Percentiles rank a stretch among this genome's conserved stretches.
Evolutionary conservation across 2,113 vertebrate genomes (phyloP).

Genomic region (Loxodonta africana): DNA sequence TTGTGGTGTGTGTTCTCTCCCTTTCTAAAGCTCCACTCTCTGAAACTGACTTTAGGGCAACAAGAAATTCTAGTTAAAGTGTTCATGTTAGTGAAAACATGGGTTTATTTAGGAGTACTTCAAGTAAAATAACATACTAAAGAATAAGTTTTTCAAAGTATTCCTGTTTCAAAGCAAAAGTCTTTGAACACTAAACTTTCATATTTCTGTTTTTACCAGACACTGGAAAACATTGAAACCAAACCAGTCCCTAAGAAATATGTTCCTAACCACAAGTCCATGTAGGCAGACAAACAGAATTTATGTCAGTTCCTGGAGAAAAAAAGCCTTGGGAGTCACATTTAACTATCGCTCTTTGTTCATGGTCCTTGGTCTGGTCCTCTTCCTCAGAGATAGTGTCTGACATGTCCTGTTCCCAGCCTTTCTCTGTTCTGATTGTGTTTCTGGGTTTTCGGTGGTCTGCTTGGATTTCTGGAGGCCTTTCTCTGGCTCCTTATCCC

Average conservation of each 20-base stretch:
- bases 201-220: slow-evolving; percentile 82
- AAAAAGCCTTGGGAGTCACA: slow-evolving; percentile 52
- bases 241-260: slow-evolving; percentile 86
- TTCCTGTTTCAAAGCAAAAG: slow-evolving; percentile 53
- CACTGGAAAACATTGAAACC: slow-evolving; percentile 81
- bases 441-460: not conserved
- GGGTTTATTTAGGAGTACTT: not conserved
- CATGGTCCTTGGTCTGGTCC: not conserved
- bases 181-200: slow-evolving; percentile 65
- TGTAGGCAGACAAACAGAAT: slow-evolving; percentile 84
- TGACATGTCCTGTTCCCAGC: not conserved
- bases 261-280: slow-evolving; percentile 86
- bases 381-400: not conserved
- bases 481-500: not conserved
- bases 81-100: slow-evolving; percentile 26
- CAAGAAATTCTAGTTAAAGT: not conserved
- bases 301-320: slow-evolving; percentile 87
- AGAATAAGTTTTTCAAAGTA: slow-evolving; percentile 69
- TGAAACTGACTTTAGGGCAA: not conserved
- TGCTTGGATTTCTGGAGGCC: not conserved
- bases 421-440: not conserved
- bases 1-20: not conserved
- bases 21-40: not conserved
- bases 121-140: slow-evolving; percentile 41
- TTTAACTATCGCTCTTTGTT: slow-evolving; percentile 8